phyloP scores from a whole-genome alignment of 2,113 vertebrate species.

The Porphyrio hochstetteri region DNA sequence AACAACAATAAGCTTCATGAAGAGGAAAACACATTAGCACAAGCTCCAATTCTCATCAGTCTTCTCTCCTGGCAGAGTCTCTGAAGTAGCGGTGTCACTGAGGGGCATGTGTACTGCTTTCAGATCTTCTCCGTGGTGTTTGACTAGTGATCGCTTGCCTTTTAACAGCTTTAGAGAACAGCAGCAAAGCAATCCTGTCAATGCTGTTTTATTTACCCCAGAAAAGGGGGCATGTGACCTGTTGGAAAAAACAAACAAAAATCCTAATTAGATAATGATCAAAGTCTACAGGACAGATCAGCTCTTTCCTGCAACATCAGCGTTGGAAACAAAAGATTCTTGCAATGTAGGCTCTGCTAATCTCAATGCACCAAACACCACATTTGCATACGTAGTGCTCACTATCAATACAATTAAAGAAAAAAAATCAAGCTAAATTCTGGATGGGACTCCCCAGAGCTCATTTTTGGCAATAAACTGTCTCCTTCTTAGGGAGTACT shows the following conservation, averaged over 20 bases:
- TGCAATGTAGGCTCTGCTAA: not conserved
- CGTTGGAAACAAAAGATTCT: not conserved
- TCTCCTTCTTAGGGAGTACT: not conserved
- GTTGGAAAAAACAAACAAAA: not conserved
- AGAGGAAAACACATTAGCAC: conserved; percentile 23
- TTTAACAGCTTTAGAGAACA: not conserved
- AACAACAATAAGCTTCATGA: not conserved
- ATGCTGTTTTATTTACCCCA: not conserved
- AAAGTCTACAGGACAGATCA: not conserved
- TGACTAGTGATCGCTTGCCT: not conserved
- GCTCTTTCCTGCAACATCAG: not conserved
- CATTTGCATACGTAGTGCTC: not conserved
- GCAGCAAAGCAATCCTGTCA: not conserved
- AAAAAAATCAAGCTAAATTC: not conserved
- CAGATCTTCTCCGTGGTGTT: not conserved
- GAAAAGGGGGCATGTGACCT: not conserved
- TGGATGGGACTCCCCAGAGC: not conserved
- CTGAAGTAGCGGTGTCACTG: not conserved
- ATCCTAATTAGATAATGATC: not conserved
- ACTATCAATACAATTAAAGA: not conserved
- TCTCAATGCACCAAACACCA: not conserved
- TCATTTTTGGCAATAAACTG: not conserved
- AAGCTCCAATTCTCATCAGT: not conserved
- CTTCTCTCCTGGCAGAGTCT: not conserved
- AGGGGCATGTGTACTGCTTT: accelerated